phyloP scores from a whole-genome alignment of 2,888 invertebrate species.

The Metellina segmentata region DNA sequence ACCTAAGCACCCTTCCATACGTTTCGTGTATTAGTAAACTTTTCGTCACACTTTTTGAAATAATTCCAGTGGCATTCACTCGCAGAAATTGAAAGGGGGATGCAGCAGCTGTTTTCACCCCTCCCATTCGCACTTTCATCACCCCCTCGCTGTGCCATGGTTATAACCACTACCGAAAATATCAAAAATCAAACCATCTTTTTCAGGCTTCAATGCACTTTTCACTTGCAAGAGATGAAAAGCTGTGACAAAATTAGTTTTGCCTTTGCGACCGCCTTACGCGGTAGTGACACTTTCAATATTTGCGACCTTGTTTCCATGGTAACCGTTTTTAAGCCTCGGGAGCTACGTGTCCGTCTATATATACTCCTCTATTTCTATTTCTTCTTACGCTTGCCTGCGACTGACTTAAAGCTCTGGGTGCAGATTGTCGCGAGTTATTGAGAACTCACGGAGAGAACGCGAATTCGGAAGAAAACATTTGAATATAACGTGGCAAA shows the following conservation, averaged over 20 bases:
- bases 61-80: not conserved
- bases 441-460: constrained; percentile 27
- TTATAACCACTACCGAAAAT: constrained; percentile 14
- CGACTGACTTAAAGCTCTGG: not conserved
- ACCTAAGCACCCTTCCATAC: no score
- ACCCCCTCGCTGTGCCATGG: not conserved
- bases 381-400: constrained; percentile 14
- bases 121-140: not conserved
- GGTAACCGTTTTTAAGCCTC: constrained; percentile 62
- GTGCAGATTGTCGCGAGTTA: constrained; percentile 21
- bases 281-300: constrained; percentile 65
- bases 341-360: constrained; percentile 45
- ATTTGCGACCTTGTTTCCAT: constrained; percentile 69
- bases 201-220: constrained; percentile 61
- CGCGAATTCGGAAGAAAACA: not conserved
- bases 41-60: not conserved
- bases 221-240: constrained; percentile 66
- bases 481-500: constrained; percentile 23
- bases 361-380: constrained; percentile 33
- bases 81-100: not conserved
- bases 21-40: no score
- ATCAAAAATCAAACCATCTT: constrained; percentile 59
- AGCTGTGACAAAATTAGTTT: constrained; percentile 72
- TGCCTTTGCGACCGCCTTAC: constrained; percentile 43
- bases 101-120: not conserved